Percentiles rank a stretch among this genome's conserved stretches.
Conservation (phyloP, 2,113 vertebrate species). For the Hypomesus transpacificus region DNA sequence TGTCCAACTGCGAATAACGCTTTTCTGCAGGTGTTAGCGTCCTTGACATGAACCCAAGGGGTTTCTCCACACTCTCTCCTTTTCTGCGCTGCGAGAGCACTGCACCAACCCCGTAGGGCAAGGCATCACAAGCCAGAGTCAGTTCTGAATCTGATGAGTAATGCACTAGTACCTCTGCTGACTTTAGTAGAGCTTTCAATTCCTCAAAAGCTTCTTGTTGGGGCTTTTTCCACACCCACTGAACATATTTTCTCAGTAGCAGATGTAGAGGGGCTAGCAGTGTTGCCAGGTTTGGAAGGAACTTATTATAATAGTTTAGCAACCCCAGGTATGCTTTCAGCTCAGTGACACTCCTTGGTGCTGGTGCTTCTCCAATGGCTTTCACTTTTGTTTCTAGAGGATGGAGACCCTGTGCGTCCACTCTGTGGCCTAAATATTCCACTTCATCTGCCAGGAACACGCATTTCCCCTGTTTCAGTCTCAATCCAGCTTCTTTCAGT, state of each 20-base stretch:
- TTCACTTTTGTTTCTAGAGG: slow-evolving; percentile 8
- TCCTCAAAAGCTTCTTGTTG: neutral
- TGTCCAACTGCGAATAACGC: neutral
- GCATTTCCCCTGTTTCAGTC: slow-evolving; percentile 15
- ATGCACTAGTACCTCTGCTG: neutral
- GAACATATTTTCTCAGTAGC: no score
- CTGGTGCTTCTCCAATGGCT: neutral
- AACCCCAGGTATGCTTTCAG: neutral
- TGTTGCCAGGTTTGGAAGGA: no score
- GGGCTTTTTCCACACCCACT: neutral
- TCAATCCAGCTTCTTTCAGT: slow-evolving; percentile 6
- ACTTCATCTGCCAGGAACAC: slow-evolving; percentile 10
- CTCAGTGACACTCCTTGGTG: neutral
- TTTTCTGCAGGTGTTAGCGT: neutral
- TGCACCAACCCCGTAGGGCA: no score
- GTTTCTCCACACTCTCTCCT: neutral
- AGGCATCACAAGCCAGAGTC: no score
- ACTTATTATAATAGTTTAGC: no score
- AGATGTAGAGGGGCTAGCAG: no score
- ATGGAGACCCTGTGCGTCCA: neutral
- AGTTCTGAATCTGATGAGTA: neutral
- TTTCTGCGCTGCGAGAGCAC: no score
- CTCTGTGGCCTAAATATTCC: slow-evolving; percentile 1
- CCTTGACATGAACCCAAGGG: slow-evolving; percentile 4
- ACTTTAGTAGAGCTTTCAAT: neutral